Percentiles rank a stretch among this genome's conserved stretches.
These are phyloP conservation scores for Pelagia noctiluca DNA, from an alignment of 30 jellyfish, hydroid and myxozoan genomes.

Conservation along the genomic window DNA sequence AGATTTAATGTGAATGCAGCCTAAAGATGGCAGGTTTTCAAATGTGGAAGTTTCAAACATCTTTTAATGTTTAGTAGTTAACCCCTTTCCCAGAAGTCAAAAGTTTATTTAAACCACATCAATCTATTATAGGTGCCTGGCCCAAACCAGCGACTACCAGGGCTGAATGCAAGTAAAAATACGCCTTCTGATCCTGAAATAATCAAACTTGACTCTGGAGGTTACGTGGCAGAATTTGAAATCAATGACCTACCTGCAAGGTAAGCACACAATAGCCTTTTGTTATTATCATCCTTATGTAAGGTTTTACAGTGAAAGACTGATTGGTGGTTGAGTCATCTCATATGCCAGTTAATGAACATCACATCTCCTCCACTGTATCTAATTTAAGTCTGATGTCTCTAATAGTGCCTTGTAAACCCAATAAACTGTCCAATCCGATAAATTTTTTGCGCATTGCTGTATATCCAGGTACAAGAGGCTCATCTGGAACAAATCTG, in stretches of 20 bases:
- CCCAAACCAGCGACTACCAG: no score
- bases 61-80: no score
- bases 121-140: no score
- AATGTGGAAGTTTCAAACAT: no score
- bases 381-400: background rate
- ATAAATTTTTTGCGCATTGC: slow-evolving; percentile 19
- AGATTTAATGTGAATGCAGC: no score
- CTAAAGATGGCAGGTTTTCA: no score
- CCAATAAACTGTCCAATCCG: slow-evolving; percentile 8
- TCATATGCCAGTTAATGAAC: background rate
- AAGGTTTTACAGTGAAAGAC: slow-evolving; percentile 7
- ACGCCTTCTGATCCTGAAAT: slow-evolving; percentile 60
- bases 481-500: slow-evolving; percentile 9
- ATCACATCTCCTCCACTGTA: slow-evolving; percentile 20
- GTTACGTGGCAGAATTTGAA: slow-evolving; percentile 87
- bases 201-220: slow-evolving; percentile 75
- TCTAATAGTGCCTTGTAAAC: slow-evolving; percentile 2
- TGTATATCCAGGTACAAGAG: slow-evolving; percentile 23
- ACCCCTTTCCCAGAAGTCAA: no score
- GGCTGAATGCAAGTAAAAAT: no score
- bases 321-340: slow-evolving; percentile 16
- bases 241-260: slow-evolving; percentile 86
- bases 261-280: no score
- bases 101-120: no score
- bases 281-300: background rate